phyloP scores from a whole-genome alignment of 2,113 vertebrate genomes.

The Grammomys dolichurus region DNA sequence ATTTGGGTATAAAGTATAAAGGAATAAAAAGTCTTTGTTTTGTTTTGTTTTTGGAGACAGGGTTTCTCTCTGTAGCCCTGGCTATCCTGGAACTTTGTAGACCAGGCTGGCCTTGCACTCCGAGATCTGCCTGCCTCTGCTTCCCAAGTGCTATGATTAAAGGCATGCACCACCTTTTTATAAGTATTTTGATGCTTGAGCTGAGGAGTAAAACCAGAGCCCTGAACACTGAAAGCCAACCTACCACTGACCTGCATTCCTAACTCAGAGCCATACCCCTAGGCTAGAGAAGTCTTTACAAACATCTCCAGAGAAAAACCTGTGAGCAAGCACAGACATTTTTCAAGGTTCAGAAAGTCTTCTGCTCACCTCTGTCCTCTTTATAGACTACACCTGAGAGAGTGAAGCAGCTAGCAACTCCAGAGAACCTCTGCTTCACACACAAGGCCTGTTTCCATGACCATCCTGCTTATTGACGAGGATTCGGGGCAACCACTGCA shows the following conservation, averaged over 20 bases:
- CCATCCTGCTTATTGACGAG: background rate
- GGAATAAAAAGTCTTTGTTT: background rate
- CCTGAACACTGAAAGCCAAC: background rate
- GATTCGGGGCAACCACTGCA: background rate
- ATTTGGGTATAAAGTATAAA: slow-evolving; percentile 47
- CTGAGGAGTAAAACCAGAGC: background rate
- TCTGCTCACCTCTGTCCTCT: slow-evolving; percentile 22
- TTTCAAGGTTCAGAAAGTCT: slow-evolving; percentile 29
- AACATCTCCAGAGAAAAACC: slow-evolving; percentile 50
- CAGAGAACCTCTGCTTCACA: slow-evolving; percentile 11
- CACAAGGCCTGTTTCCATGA: background rate
- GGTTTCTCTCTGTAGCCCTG: too few species aligned
- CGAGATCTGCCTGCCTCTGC: too few species aligned
- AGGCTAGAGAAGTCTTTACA: background rate
- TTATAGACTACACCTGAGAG: slow-evolving; percentile 19
- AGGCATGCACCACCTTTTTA: too few species aligned
- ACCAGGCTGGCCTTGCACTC: too few species aligned
- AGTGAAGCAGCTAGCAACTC: slow-evolving; percentile 24
- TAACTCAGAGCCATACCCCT: background rate
- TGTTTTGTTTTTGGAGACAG: too few species aligned
- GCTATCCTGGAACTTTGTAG: too few species aligned
- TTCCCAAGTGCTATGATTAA: too few species aligned
- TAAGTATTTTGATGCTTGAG: background rate
- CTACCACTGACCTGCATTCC: background rate
- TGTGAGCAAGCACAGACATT: background rate